Base-by-base conservation (phyloP, 2,113 vertebrate genomes). In the Petaurus breviceps region DNA sequence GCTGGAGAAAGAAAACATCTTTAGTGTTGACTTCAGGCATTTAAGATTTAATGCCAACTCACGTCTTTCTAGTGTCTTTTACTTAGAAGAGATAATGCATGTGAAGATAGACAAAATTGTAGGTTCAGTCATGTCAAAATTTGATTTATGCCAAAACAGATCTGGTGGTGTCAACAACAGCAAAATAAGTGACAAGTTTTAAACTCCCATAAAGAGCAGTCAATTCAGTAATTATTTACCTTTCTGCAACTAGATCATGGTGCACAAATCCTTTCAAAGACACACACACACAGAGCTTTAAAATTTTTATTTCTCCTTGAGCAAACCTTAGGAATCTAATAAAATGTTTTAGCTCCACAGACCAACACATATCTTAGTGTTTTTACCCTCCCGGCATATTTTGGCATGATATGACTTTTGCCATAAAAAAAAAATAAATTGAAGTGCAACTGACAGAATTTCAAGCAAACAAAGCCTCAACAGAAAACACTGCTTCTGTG, bases 41-140 rank as follows among this genome's bases (percentile, higher is more conserved):
- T 98, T 97, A 97, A 98, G 97, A 98, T 98, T 98, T 98, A 98
- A 98, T 97, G 98, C 97, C 98, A 98, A 97, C 95, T 95, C 0
- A 0, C 14, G 94, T 98, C 97, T 98, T 97, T 96, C 90, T 96
- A 90, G 95, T 94, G 97, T 92, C 97, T 98, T 97, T 98, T 97
- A 97, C 77, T 96, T 90, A 97, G 95, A 98, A 97, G 95, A 98
- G 97, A 98, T 98, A 98, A 98, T 98, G 98, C 95, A 97, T 96
- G 96, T 51, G 91, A 98, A 98, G 98, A 98, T 95, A 98, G 97
- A 98, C 97, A 98, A 98, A 99, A 99, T 98, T 99, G 98, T 98
- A 98, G 98, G 98, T 98, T 99, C 98, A 98, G 97, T 98, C 97
- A 96, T 98, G 98, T 98, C 98, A 98, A 98, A 99, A 98, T 98